These are phyloP conservation scores for Rhopalosiphum padi DNA, from an alignment of 1,140 invertebrate genomes.

Conservation along the genomic window DNA sequence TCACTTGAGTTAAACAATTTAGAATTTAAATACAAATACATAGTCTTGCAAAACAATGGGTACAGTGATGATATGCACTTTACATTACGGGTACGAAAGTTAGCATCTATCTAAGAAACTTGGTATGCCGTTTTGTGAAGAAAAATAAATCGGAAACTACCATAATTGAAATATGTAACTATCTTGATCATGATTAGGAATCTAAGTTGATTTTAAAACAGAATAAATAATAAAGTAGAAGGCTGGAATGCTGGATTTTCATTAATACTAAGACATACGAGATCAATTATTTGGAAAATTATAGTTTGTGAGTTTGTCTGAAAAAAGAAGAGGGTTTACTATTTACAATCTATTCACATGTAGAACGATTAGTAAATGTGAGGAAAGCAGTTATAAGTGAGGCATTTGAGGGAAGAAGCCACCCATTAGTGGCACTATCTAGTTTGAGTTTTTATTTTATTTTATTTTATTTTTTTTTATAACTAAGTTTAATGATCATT, in stretches of 20 bases:
- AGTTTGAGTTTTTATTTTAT: no score
- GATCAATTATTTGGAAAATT: neutral
- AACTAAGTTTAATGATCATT: no score
- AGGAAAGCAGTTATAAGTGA: no score
- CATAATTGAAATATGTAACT: conserved; percentile 55
- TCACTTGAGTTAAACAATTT: conserved; percentile 52
- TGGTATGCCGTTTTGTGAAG: conserved; percentile 47
- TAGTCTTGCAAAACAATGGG: conserved; percentile 27
- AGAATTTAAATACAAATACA: conserved; percentile 56
- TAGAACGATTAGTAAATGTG: no score
- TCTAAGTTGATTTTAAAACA: no score
- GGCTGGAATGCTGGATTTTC: neutral
- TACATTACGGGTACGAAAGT: neutral
- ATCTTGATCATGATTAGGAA: neutral
- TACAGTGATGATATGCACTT: conserved; percentile 8
- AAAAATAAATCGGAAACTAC: conserved; percentile 23
- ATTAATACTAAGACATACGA: neutral
- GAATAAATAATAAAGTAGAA: neutral
- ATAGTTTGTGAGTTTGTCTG: neutral
- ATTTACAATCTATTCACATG: no score
- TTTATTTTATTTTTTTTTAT: no score
- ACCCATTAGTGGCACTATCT: no score
- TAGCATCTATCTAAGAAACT: conserved; percentile 26
- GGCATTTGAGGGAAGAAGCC: no score
- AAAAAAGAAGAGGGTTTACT: neutral